Base-by-base conservation (phyloP, 1,140 invertebrate genomes). In the Gryon sp. region DNA sequence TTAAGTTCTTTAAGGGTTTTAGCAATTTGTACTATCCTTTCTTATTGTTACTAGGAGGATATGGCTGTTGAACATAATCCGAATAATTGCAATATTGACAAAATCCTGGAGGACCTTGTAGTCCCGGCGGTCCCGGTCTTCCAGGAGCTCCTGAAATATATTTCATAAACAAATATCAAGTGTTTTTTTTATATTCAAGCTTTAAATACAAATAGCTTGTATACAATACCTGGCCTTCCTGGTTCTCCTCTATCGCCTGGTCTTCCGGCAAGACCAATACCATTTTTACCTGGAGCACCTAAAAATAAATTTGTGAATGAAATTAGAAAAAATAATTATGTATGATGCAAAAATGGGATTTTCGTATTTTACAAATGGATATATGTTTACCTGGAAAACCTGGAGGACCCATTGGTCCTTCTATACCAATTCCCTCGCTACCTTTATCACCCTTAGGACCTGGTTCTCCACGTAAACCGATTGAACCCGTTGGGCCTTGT, bases 381-480 rank as follows among this genome's bases (percentile, higher is more conserved):
- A 12, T 40, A 24, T 60, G 32, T 30, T 34, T 86, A 94, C 93
- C 93, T 88, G 90, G 90, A 48, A 87, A 55, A 43, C 94, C 93
- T 79, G 89, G 86, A 1, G 90, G 88, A 28, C 94, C 94, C 40
- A 90, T 86, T 1, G 91, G 90, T n/a, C 94, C 94, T 86, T 93
- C 93, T 2, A 91, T 69, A 0, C 93, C 93, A 26, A 93, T 77
- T 1, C 93, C 93, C 83, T 94, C 91, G 0, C 86, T 84, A 1
- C 94, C 94, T 82, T 91, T 83, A 4, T 94, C 93, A 0, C 94
- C 94, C 79, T 93, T 94, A 48, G 94, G 93, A 0, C 94, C 94
- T 72, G 91, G 90, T 77, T 92, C 90, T 0, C 94, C 93, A 34
- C 86, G 76, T 5, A 80, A 75, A 4, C 94, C 94, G 6, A 86